Evolutionary conservation across 1,140 invertebrate genomes (phyloP), one percentile per base, ranked within the genome.

Genomic region (Tetranychus cinnabarinus): DNA sequence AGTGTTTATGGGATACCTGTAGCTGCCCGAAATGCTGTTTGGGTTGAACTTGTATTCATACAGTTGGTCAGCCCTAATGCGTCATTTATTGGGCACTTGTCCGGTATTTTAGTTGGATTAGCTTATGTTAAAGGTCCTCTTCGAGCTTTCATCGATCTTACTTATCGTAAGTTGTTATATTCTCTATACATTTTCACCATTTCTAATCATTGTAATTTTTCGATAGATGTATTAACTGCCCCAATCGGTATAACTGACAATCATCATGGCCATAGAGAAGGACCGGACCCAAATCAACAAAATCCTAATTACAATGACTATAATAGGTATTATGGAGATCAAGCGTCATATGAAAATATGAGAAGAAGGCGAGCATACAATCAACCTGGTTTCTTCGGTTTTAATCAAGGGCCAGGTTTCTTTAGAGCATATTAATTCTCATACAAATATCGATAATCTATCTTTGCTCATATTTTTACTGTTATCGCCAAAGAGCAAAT

Each of bases 101-200:
- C 81, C 57, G 82, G 82, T n/a, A 81, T 83, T 65, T 65, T 84
- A 4, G 77, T 80, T 48, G 82, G 82, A 35, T 70, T 81, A 60
- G 64, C 78, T 1, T 84, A 82, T 67, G 76, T 76, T 54, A 77
- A 78, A 64, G 81, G 81, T 48, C 77, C 75, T 47, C 59, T 83
- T 4, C 79, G 79, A 47, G 68, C 67, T 55, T 55, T 79, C 0
- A 72, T 82, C 65, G 76, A 80, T 54, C 13, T 54, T 6, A 42
- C 39, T 42, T 42, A 31, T 23, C 50, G n/a, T 34, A 34, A 54
- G 34, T 54, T 54, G 5, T 31, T 34, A 54, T 7, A 54, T 7
- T 54, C 15, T 23, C 5, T 6, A 42, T 6, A 42, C 39, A 42
- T 10, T 42, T 6, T 42, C 10, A 6, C 39, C 39, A 42, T 42